Base-by-base conservation (phyloP, 2,113 vertebrate genomes). In the Grallaria varia region DNA sequence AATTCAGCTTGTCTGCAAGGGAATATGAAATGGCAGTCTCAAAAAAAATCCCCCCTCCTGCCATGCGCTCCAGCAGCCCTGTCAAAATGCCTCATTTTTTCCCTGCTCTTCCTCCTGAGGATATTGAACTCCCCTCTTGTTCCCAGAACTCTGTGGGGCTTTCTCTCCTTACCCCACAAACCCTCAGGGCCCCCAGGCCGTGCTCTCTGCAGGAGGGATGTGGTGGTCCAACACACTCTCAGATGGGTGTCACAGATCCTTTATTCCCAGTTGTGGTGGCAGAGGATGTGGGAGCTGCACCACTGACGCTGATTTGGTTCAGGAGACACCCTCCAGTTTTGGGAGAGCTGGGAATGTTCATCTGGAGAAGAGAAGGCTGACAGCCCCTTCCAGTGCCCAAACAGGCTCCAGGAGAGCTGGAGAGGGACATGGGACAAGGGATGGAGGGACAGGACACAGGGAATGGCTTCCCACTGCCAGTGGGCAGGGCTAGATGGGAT, bases 1-100 rank as follows among this genome's bases (percentile, higher is more conserved):
- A 93, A 96, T 94, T 95, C 96, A 68, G 75, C 95, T 33, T 93
- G 95, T 96, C 93, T 93, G 90, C 88, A 86, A 87, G 88, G 84
- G 79, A 95, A 90, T 84, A 77, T 25, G 88, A 96, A 95, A 94
- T 92, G 86, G 93, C 95, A 96, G 79, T 52, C 95, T 83, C 60
- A 31, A 72, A 86, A 95, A 84, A 91, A 94, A 95, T 92, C 75
- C 92, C 92, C 96, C 93, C 93, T 93, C 88, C 86, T 92, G 93
- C 79, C 95, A 92, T 49, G 33, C 94, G 91, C 44, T 66, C 93
- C 85, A 87, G 93, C 92, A 97, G 95, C 73, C 60, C 83, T 89
- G 88, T 94, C 95, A 72, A 87, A 95, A 92, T n/a, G 39, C n/a
- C 95, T 96, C 90, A 12, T 12, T 86, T 84, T 68, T 78, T 35